These are phyloP conservation scores for Sebastes nivosus DNA, from an alignment of 2,797 vertebrate species.

Conservation along the genomic window DNA sequence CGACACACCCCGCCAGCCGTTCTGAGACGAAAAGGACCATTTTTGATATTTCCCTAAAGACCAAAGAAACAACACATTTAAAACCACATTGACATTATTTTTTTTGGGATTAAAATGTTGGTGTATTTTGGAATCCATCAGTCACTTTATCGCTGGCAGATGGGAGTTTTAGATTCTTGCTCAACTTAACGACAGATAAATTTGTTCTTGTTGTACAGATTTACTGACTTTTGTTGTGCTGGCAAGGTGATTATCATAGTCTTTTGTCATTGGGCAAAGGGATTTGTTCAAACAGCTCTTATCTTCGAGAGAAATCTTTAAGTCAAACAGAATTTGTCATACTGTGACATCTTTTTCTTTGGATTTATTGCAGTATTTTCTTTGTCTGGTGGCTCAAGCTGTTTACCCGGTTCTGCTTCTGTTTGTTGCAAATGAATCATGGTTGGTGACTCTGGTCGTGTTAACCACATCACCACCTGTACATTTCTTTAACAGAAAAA, in stretches of 20 bases:
- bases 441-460: neutral
- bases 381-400: neutral
- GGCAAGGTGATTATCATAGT: neutral
- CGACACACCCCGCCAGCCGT: neutral
- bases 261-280: neutral
- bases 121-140: neutral
- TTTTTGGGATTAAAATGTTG: neutral
- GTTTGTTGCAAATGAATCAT: neutral
- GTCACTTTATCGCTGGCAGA: neutral
- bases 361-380: neutral
- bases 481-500: neutral
- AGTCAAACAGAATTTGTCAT: neutral
- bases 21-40: neutral
- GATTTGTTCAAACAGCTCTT: neutral
- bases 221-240: neutral
- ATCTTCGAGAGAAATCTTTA: neutral
- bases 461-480: neutral
- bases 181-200: neutral
- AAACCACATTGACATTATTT: neutral
- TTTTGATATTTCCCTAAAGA: neutral
- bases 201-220: neutral
- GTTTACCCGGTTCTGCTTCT: neutral
- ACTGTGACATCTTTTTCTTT: neutral
- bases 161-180: neutral
- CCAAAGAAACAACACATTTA: neutral